These are phyloP conservation scores for Drosophila malerkotliana DNA, from an alignment of 1,140 invertebrate species.

Conservation along the genomic window DNA sequence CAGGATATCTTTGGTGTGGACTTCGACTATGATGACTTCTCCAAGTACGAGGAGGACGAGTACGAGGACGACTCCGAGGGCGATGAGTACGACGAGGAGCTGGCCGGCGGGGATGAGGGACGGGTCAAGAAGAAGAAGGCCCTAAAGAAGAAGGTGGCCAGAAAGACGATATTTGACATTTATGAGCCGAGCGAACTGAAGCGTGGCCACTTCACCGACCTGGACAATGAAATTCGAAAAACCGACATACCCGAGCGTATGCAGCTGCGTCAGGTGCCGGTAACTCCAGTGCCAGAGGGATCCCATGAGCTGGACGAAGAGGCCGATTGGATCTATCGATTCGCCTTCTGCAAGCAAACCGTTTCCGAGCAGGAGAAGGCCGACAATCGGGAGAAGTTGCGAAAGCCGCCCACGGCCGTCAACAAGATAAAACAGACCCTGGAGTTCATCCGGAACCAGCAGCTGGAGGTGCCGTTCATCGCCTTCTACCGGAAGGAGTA, in stretches of 20 bases:
- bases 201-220: slow-evolving; percentile 96
- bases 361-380: slow-evolving; percentile 90
- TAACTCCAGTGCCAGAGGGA: slow-evolving; percentile 91
- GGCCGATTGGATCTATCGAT: slow-evolving; percentile 98
- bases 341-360: slow-evolving; percentile 93
- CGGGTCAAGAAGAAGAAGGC: slow-evolving; percentile 88
- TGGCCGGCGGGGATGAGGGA: slow-evolving; percentile 86
- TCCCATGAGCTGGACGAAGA: slow-evolving; percentile 96
- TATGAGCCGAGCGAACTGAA: slow-evolving; percentile 99
- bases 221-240: slow-evolving; percentile 96
- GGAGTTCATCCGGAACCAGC: slow-evolving; percentile 97
- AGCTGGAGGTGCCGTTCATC: slow-evolving; percentile 98
- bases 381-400: slow-evolving; percentile 68
- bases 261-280: slow-evolving; percentile 94
- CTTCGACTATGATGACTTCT: slow-evolving; percentile 98
- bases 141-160: slow-evolving; percentile 90
- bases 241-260: slow-evolving; percentile 96
- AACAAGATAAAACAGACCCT: slow-evolving; percentile 97
- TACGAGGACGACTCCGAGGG: slow-evolving; percentile 93
- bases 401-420: slow-evolving; percentile 85
- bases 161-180: slow-evolving; percentile 96
- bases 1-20: slow-evolving; percentile 99
- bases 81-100: slow-evolving; percentile 90
- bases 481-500: slow-evolving; percentile 99
- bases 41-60: slow-evolving; percentile 93